A percentile compares a stretch with the other conserved stretches of the same genome.
These are phyloP conservation scores for Bucorvus abyssinicus DNA, from an alignment of 2,797 vertebrate species.

Conservation along the genomic window DNA sequence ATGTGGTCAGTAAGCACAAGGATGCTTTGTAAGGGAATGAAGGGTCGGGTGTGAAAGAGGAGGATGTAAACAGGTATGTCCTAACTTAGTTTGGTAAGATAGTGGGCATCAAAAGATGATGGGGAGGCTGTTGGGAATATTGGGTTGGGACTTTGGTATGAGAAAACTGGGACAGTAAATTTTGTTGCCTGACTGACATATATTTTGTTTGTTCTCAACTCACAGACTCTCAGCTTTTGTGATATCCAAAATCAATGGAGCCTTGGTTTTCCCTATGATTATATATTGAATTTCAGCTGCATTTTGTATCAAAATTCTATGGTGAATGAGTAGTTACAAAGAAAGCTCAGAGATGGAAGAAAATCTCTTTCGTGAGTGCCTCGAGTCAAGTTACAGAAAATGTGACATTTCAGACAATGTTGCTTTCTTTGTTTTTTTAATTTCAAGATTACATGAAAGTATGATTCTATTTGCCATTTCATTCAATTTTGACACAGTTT, in stretches of 20 bases:
- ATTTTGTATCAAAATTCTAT: neutral
- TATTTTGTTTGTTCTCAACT: neutral
- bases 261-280: neutral
- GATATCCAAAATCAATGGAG: neutral
- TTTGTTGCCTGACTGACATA: neutral
- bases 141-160: neutral
- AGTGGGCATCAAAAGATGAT: neutral
- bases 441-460: neutral
- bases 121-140: neutral
- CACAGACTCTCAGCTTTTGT: neutral
- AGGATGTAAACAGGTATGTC: neutral
- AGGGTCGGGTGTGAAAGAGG: neutral
- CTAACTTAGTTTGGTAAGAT: neutral
- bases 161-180: neutral
- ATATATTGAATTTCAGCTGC: neutral
- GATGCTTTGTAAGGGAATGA: neutral
- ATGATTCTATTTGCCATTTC: neutral
- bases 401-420: neutral
- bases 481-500: neutral
- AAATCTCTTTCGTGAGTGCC: neutral
- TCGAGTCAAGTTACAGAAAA: neutral
- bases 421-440: neutral
- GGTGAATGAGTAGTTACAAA: neutral
- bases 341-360: neutral
- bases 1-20: neutral